Percentiles rank a stretch among this genome's conserved stretches.
phyloP scores from a whole-genome alignment of 2,797 vertebrate species.

The Tadarida brasiliensis region DNA sequence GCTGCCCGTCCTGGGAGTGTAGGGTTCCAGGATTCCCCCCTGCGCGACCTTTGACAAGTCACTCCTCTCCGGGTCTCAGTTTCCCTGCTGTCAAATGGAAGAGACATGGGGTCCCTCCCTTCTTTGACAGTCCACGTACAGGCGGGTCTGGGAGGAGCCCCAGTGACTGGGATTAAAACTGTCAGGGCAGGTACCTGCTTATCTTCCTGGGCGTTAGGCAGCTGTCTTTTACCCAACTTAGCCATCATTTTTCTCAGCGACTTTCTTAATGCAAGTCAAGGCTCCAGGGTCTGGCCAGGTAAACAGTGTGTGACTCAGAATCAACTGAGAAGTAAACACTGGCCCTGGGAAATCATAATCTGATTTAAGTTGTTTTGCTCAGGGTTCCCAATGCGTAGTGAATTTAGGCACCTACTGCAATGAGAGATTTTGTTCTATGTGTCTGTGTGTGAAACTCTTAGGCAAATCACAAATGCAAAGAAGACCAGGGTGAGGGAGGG shows the following conservation, averaged over 20 bases:
- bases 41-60: constrained; percentile 38
- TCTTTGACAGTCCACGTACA: constrained; percentile 24
- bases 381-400: background rate
- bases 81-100: constrained; percentile 36
- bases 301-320: constrained; percentile 45
- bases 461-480: background rate
- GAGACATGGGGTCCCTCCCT: background rate
- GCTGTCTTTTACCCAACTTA: constrained; percentile 11
- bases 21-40: background rate
- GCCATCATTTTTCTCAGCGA: background rate
- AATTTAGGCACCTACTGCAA: background rate
- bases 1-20: background rate
- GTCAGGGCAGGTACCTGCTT: background rate
- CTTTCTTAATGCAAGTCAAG: background rate
- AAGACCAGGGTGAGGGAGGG: background rate
- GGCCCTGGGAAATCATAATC: background rate
- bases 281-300: constrained; percentile 37
- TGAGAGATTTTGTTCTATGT: background rate
- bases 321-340: constrained; percentile 50
- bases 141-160: background rate
- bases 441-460: constrained; percentile 25
- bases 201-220: background rate
- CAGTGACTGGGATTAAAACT: background rate
- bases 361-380: constrained; percentile 24
- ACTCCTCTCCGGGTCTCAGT: background rate